phyloP scores from a whole-genome alignment of 2,888 invertebrate genomes.

The Tiphia femorata region DNA sequence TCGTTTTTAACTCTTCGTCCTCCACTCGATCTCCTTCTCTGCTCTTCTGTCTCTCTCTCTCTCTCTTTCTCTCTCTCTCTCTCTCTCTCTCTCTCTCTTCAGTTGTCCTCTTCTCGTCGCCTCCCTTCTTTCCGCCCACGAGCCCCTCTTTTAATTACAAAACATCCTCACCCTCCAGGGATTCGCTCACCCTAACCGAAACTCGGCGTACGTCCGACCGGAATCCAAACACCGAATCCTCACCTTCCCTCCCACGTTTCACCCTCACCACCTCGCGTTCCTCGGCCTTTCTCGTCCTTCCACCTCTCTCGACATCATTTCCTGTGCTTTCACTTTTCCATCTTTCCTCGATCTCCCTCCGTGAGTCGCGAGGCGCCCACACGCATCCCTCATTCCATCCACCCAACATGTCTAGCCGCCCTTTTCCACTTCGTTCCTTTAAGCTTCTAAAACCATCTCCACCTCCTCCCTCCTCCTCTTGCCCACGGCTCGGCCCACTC shows the following conservation, averaged over 20 bases:
- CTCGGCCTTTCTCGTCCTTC: neutral
- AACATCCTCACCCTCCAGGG: neutral
- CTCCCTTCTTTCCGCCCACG: neutral
- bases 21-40: neutral
- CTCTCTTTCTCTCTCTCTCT: slow-evolving; percentile 1
- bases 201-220: too few relatives aligned
- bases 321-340: too few relatives aligned
- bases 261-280: too few relatives aligned
- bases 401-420: too few relatives aligned
- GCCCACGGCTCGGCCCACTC: slow-evolving; percentile 6
- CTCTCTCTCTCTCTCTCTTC: slow-evolving; percentile 23
- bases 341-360: too few relatives aligned
- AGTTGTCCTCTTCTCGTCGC: slow-evolving; percentile 21
- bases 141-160: neutral
- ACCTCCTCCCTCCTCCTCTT: slow-evolving; percentile 4
- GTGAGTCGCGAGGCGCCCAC: too few relatives aligned
- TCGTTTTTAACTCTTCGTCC: neutral
- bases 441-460: too few relatives aligned
- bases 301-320: slow-evolving; percentile 2
- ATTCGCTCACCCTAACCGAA: too few relatives aligned
- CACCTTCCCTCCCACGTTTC: too few relatives aligned
- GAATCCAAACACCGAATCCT: too few relatives aligned
- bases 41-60: neutral
- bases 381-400: too few relatives aligned
- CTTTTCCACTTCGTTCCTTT: too few relatives aligned